Conservation (phyloP, 2,888 invertebrate genomes). For the Thymelicus lineola region DNA sequence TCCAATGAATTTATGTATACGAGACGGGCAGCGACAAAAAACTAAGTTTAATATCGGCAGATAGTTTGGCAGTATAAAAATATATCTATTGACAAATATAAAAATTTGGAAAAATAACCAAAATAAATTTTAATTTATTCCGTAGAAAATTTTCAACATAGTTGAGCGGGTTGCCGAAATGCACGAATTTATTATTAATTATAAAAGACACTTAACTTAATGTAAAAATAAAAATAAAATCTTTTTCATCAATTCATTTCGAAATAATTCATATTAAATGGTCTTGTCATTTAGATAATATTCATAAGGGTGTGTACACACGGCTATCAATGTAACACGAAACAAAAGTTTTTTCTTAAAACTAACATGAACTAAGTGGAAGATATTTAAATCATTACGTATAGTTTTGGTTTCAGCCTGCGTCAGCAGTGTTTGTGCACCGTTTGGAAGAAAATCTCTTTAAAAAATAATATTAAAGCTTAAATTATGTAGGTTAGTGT, state of each 20-base stretch:
- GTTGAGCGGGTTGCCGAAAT: slow-evolving; percentile 35
- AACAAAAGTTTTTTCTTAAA: slow-evolving; percentile 58
- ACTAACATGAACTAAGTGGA: slow-evolving; percentile 69
- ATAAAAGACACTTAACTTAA: slow-evolving; percentile 61
- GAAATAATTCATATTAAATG: slow-evolving; percentile 16
- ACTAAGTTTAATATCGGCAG: too few relatives aligned
- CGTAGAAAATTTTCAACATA: slow-evolving; percentile 25
- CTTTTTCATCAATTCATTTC: slow-evolving; percentile 44
- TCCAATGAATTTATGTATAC: too few relatives aligned
- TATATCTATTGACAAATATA: slow-evolving; percentile 32
- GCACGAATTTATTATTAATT: slow-evolving; percentile 37
- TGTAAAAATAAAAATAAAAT: slow-evolving; percentile 47
- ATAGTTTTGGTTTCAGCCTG: slow-evolving; percentile 64
- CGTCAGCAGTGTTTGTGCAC: slow-evolving; percentile 63
- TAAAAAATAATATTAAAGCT: slow-evolving; percentile 40
- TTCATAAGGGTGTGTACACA: slow-evolving; percentile 32
- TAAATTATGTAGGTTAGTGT: slow-evolving; percentile 32
- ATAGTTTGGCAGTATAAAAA: too few relatives aligned
- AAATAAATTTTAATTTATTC: neutral
- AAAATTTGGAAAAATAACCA: slow-evolving; percentile 14
- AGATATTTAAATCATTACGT: slow-evolving; percentile 60
- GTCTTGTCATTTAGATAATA: slow-evolving; percentile 20
- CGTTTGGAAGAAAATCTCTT: slow-evolving; percentile 40
- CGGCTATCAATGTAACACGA: slow-evolving; percentile 44
- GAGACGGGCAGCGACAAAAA: too few relatives aligned